Evolutionary conservation across 2,888 invertebrate species (phyloP), one percentile per base, ranked within the genome.

Genomic region (Cerastis leucographa): DNA sequence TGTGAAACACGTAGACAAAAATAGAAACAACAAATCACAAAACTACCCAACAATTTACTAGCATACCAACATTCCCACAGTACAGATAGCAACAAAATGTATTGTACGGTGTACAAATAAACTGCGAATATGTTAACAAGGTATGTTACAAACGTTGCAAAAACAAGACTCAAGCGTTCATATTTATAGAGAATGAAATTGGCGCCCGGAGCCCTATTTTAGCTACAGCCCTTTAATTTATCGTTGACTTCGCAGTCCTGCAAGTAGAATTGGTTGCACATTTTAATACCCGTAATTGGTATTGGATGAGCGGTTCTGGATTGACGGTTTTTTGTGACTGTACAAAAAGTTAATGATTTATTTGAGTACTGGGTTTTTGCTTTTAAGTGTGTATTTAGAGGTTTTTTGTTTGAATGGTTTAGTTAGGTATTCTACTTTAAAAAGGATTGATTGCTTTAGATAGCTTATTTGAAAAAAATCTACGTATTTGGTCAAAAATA

Each of bases 161-260:
- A 88, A 85, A 87, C 83, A 87, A 89, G 88, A 88, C 82, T 71
- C 81, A 79, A 87, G 77, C 68, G 72, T 65, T 87, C 81, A 91
- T 93, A 94, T 94, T 94, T 94, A 93, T 93, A 90, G 91, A 87
- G 82, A 86, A 86, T 75, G 78, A 92, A 93, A 94, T 93, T 93
- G 85, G 82, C 82, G 85, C 85, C 91, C 79, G 81, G 72, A 91
- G 94, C 92, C 80, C 89, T 92, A 92, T 93, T 93, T 93, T 90
- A 93, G 91, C 91, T 89, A 81, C 86, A 85, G 81, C 90, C 88
- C 89, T 90, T 93, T 92, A 93, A 94, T 94, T 94, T 94, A 94
- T 93, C 84, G 89, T 85, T 66, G 70, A 69, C 66, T 85, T 81
- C 59, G 71, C 81, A 84, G 79, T 73, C 46, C 67, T 84, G 81